Evolutionary conservation across 2,113 vertebrate species (phyloP), one percentile per base, ranked within the genome.

Genomic region (Peromyscus polionotus): DNA sequence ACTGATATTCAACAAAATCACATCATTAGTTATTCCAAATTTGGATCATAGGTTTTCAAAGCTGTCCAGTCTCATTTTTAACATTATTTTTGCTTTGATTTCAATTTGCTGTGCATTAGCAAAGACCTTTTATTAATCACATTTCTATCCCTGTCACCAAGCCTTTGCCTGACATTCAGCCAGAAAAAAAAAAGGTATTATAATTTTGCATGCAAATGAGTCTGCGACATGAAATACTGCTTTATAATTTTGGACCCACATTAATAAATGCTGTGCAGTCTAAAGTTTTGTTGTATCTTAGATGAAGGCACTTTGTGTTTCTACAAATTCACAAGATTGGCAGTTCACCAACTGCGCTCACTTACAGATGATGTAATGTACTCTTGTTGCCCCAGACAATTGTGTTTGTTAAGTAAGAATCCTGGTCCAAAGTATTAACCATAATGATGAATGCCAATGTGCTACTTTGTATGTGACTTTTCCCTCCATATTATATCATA

Each of bases 271-370:
- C 36, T 7, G 67, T 0, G 33, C 22, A 63, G 0, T 61, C 10
- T 80, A 94, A 89, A 84, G 33, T 70, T 79, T 59, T 89, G 28
- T 94, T 84, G 14, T 70, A 93, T 79, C 97, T 96, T 68, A 36
- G 73, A 51, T 39, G 9, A 9, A 76, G 14, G 7, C n/a, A 93
- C 1, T 45, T 92, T 92, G 61, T 4, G 26, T 92, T 95, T 93
- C 48, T 85, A 9, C 85, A 95, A 91, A 70, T 91, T 90, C 9
- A 73, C 24, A 73, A 83, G 28, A 6, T 33, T 92, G 39, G 20
- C 5, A 14, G 80, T 92, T 81, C 84, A 76, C n/a, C 63, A 80
- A 3, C 10, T 77, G 3, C 8, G n/a, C 31, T 45, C 89, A 91
- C 59, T 68, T 88, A 75, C 0, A 91, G 51, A 86, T 92, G 75